A percentile compares a stretch with the other conserved stretches of the same genome.
Evolutionary conservation across 2,113 vertebrate genomes (phyloP).

Genomic region (Thermophis baileyi): DNA sequence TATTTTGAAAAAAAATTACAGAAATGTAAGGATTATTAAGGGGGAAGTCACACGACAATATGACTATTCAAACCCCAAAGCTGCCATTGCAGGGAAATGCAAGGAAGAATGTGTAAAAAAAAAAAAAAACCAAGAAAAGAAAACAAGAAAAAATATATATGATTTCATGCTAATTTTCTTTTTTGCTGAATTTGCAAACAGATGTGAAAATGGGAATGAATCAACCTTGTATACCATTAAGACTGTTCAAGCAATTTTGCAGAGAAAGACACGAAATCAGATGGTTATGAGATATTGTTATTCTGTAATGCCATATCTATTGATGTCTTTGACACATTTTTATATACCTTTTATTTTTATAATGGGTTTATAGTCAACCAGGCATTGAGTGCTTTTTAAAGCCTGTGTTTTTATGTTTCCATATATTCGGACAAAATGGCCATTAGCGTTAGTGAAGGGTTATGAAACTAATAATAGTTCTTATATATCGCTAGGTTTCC

Average conservation of each 20-base stretch:
- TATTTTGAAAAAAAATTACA: constrained; percentile 14
- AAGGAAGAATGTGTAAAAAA: background rate
- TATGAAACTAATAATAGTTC: constrained; percentile 54
- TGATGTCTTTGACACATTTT: constrained; percentile 68
- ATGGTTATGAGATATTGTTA: constrained; percentile 64
- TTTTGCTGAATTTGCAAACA: background rate
- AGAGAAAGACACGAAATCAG: constrained; percentile 40
- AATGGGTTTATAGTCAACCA: constrained; percentile 69
- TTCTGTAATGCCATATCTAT: constrained; percentile 66
- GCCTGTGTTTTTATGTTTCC: constrained; percentile 69
- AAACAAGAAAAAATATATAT: background rate
- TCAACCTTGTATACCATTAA: background rate
- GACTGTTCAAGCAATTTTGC: constrained; percentile 56
- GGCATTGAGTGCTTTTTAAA: constrained; percentile 64
- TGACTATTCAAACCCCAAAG: background rate
- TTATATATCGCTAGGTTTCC: constrained; percentile 58
- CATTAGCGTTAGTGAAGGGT: constrained; percentile 47
- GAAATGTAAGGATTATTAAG: constrained; percentile 63
- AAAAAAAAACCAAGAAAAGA: too few relatives aligned
- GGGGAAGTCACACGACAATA: background rate
- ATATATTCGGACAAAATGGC: constrained; percentile 67
- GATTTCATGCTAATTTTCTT: background rate
- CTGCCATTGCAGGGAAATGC: background rate
- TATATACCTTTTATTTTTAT: constrained; percentile 67
- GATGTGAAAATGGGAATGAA: background rate